Evolutionary conservation across 2,888 invertebrate genomes (phyloP).

Genomic region (Trichopoda pennipes): DNA sequence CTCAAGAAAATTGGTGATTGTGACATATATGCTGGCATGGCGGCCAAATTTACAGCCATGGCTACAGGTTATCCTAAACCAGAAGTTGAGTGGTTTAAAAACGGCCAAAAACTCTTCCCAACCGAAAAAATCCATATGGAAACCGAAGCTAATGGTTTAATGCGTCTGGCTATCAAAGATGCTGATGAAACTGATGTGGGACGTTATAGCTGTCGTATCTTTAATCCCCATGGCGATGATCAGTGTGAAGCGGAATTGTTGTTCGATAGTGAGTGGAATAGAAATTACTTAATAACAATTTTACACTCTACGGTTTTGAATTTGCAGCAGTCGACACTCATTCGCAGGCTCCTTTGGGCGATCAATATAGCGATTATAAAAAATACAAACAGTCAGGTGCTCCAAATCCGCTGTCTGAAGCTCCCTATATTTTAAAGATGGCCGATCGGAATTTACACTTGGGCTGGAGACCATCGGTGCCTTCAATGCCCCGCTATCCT

Average conservation of each 20-base stretch:
- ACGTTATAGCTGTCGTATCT: conserved; percentile 90
- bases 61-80: conserved; percentile 93
- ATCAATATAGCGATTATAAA: conserved; percentile 92
- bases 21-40: conserved; percentile 92
- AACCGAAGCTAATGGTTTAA: conserved; percentile 86
- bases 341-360: conserved; percentile 85
- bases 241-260: conserved; percentile 89
- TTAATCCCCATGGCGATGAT: conserved; percentile 92
- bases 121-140: conserved; percentile 92
- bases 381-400: conserved; percentile 91
- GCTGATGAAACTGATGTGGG: conserved; percentile 91
- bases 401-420: conserved; percentile 93
- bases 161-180: conserved; percentile 90
- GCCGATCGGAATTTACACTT: conserved; percentile 93
- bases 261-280: conserved; percentile 85
- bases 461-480: conserved; percentile 96
- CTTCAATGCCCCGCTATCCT: conserved; percentile 91
- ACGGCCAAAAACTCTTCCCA: conserved; percentile 89
- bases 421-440: conserved; percentile 96
- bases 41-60: conserved; percentile 96
- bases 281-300: not conserved
- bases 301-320: not conserved
- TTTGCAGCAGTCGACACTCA: conserved; percentile 71
- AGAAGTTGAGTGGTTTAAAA: conserved; percentile 92
- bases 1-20: conserved; percentile 94